Percentiles rank a stretch among this genome's conserved stretches.
phyloP scores from a whole-genome alignment of 2,797 vertebrate species.

The Urophycis tenuis region DNA sequence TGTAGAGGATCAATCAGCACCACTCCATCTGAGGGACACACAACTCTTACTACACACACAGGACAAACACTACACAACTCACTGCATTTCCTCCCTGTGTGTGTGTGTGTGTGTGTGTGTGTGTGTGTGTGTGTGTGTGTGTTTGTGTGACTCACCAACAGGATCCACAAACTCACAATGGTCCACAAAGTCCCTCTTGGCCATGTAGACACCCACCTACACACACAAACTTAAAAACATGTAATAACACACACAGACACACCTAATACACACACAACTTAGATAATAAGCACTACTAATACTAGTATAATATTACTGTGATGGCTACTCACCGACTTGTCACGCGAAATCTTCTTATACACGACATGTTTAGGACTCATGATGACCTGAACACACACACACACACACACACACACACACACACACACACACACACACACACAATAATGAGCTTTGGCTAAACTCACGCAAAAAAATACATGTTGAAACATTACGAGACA shows the following conservation, averaged over 20 bases:
- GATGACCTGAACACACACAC: conserved; percentile 25
- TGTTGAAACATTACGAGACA: not conserved
- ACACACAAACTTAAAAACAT: conserved; percentile 4
- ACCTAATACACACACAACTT: not conserved
- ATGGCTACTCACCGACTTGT: conserved; percentile 81
- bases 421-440: not conserved
- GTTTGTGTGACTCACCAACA: conserved; percentile 74
- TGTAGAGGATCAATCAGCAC: conserved; percentile 79
- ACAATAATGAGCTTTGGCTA: not conserved
- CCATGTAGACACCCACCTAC: conserved; percentile 86
- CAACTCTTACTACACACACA: not conserved
- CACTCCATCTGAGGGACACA: conserved; percentile 75
- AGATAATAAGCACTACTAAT: too few relatives aligned
- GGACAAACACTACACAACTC: too few relatives aligned
- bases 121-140: conserved; percentile 7
- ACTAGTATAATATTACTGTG: not conserved
- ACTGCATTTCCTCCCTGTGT: too few relatives aligned
- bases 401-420: not conserved
- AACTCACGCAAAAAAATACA: not conserved
- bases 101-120: too few relatives aligned
- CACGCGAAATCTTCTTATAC: conserved; percentile 82
- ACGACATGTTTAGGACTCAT: conserved; percentile 74
- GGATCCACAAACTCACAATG: conserved; percentile 77
- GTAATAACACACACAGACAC: not conserved
- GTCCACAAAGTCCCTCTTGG: conserved; percentile 86